These are phyloP conservation scores for Suricata suricatta DNA, from an alignment of 2,113 vertebrate genomes.

Conservation along the genomic window DNA sequence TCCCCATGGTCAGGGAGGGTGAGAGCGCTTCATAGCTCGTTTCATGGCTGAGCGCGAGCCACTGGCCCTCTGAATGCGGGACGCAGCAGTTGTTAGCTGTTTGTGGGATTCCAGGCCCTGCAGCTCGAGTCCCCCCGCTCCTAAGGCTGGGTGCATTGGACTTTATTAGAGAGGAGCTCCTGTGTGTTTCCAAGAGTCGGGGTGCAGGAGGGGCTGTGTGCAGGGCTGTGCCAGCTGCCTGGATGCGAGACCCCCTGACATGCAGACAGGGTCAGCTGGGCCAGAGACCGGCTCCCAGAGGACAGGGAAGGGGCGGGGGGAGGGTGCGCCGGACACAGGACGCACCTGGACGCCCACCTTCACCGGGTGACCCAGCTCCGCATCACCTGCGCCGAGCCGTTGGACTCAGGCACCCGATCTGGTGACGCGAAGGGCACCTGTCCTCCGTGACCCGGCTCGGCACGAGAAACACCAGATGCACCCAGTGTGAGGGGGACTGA, in stretches of 20 bases:
- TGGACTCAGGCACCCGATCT: neutral
- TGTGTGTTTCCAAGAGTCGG: neutral
- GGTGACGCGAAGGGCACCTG: neutral
- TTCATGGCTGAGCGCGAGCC: fast-evolving
- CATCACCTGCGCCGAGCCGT: neutral
- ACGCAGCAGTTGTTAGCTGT: neutral
- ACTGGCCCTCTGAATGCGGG: neutral
- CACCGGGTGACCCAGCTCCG: neutral
- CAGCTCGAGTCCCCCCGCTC: neutral
- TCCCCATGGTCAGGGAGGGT: too few relatives aligned
- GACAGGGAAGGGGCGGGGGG: neutral
- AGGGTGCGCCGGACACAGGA: neutral
- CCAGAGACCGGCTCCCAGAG: neutral
- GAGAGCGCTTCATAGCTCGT: neutral
- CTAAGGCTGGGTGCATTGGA: neutral
- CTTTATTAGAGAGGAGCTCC: neutral
- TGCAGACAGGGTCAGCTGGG: neutral
- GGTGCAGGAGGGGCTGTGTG: neutral
- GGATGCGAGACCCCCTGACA: neutral
- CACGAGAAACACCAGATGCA: neutral
- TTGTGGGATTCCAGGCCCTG: neutral
- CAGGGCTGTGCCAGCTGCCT: neutral
- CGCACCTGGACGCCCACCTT: neutral
- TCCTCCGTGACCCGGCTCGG: neutral
- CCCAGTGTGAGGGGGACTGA: neutral